Conservation (phyloP, 2,797 vertebrate species). For the Selene dorsalis region DNA sequence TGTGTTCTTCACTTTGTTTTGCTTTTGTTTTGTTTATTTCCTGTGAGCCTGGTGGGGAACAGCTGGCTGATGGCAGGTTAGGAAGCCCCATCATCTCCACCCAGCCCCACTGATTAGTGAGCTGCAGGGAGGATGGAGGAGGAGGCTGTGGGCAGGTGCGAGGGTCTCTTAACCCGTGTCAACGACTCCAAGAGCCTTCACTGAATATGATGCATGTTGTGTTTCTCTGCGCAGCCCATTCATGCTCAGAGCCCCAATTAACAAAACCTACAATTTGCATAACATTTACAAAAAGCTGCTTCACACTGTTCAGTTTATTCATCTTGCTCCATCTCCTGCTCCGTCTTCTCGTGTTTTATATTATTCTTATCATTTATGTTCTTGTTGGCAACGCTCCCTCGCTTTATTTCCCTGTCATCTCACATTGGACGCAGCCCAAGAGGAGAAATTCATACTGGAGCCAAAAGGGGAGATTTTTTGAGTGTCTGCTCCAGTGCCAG, state of each 20-base stretch:
- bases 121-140: slow-evolving; percentile 30
- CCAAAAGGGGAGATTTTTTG: slow-evolving; percentile 59
- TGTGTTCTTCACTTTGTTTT: no score
- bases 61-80: slow-evolving; percentile 77
- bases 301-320: slow-evolving; percentile 13
- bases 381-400: slow-evolving; percentile 27
- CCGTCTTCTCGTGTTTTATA: background rate
- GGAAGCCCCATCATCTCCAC: slow-evolving; percentile 45
- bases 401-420: slow-evolving; percentile 51
- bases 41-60: slow-evolving; percentile 32
- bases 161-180: slow-evolving; percentile 19
- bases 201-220: slow-evolving; percentile 46
- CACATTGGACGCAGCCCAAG: slow-evolving; percentile 53
- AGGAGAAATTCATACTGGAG: slow-evolving; percentile 37
- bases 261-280: slow-evolving; percentile 60
- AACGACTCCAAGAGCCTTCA: slow-evolving; percentile 18
- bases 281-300: slow-evolving; percentile 41
- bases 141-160: slow-evolving; percentile 53
- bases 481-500: slow-evolving; percentile 60
- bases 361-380: slow-evolving; percentile 39
- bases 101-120: slow-evolving; percentile 66
- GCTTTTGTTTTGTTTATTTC: background rate
- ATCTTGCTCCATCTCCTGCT: slow-evolving; percentile 13
- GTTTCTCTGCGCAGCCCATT: slow-evolving; percentile 34
- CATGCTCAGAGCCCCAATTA: slow-evolving; percentile 55